Base-by-base conservation (phyloP, 2,888 invertebrate species). In the Apantesis nais region DNA sequence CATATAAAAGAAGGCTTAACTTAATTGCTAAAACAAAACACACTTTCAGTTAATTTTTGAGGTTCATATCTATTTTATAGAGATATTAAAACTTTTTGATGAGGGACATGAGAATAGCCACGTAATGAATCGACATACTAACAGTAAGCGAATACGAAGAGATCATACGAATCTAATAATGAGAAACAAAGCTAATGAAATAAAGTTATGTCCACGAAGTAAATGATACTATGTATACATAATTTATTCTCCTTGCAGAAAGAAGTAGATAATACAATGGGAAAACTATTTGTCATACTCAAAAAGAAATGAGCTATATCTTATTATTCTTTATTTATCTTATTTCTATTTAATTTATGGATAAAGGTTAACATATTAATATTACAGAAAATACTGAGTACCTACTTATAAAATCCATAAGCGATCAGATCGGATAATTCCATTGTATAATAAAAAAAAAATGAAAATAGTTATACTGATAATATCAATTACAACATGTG, bases 401-500 rank as follows among this genome's bases (percentile, higher is more conserved):
- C n/a, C 34, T 14, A 5, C 11, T 34, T 29, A 31, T 39, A 2
- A 19, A 66, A 37, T 44, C 8, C n/a, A 65, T 31, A 65, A 65
- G 16, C 3, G 22, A 4, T n/a, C 65, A 2, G 11, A 52, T 52
- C 1, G 2, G 9, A n/a, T n/a, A n/a, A 52, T 9, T 5, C 34
- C 34, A 34, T 34, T 34, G 0, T n/a, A 52, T 8, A 22, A 39
- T 16, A n/a, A n/a, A 11, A 39, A 39, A 41, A 55, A 65, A 52
- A 61, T 67, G 48, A 67, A 19, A 7, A 37, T 25, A 22, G n/a
- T 58, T 44, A n/a, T 41, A 34, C 41, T 41, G 25, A 9, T 70
- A 34, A 11, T 62, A 25, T 34, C 62, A 14, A 61, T 70, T 7
- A 52, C 44, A 34, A 41, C 44, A 31, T 66, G 70, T 62, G 39